A percentile compares a stretch with the other conserved stretches of the same genome.
Conservation (phyloP, 2,797 vertebrate species). For the Sebastes kiyomatsui region DNA sequence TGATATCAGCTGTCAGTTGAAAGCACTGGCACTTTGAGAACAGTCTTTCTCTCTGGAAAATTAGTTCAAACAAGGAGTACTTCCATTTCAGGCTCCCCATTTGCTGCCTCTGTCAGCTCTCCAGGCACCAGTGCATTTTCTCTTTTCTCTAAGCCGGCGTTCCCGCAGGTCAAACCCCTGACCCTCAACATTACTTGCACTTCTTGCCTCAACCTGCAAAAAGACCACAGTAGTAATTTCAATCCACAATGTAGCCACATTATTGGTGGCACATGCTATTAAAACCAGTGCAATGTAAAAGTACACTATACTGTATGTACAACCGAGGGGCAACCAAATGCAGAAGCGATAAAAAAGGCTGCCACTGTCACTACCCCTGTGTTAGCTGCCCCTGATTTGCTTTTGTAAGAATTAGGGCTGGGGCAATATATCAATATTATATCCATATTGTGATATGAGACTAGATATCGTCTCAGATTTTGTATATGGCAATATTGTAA, state of each 20-base stretch:
- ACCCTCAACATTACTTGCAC: slow-evolving; percentile 26
- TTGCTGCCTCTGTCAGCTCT: slow-evolving; percentile 50
- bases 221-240: neutral
- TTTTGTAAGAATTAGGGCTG: neutral
- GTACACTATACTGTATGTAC: neutral
- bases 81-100: slow-evolving; percentile 41
- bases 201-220: neutral
- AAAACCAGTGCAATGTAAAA: neutral
- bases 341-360: neutral
- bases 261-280: neutral
- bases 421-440: no score
- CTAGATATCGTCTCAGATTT: no score
- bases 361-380: no score
- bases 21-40: slow-evolving; percentile 41
- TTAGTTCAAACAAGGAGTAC: slow-evolving; percentile 43
- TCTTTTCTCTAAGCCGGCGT: neutral
- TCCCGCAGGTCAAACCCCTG: slow-evolving; percentile 38
- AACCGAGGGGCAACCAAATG: neutral
- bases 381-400: neutral
- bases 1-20: slow-evolving; percentile 22
- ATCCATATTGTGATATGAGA: no score
- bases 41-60: slow-evolving; percentile 48
- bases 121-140: slow-evolving; percentile 25
- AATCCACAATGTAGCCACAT: neutral
- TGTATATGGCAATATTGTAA: no score